phyloP scores from a whole-genome alignment of 2,797 vertebrate species.

The Pelobates cultripes region DNA sequence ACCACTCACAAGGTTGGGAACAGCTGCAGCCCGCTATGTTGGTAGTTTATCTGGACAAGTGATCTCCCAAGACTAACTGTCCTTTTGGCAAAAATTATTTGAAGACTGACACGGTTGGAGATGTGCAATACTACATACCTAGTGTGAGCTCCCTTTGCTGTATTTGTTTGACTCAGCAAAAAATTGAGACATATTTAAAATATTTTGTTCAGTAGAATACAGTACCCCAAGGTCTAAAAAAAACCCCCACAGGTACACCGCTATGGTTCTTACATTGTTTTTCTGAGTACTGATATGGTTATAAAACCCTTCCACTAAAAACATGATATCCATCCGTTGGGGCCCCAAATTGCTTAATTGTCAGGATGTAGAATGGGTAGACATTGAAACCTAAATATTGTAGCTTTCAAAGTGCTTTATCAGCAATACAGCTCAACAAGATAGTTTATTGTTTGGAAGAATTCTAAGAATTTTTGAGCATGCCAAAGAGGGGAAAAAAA shows the following conservation, averaged over 20 bases:
- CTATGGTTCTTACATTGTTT: slow-evolving; percentile 28
- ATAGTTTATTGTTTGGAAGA: slow-evolving; percentile 37
- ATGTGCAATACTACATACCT: neutral
- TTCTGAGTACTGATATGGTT: slow-evolving; percentile 34
- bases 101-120: no score
- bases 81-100: no score
- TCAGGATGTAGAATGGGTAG: slow-evolving; percentile 26
- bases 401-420: slow-evolving; percentile 35
- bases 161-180: neutral
- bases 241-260: slow-evolving; percentile 23
- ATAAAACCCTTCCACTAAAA: slow-evolving; percentile 16
- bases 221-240: neutral
- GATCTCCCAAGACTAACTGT: no score
- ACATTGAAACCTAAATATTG: slow-evolving; percentile 36
- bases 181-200: neutral
- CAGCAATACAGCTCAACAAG: slow-evolving; percentile 39
- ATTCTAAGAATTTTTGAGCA: slow-evolving; percentile 43
- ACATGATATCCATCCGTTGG: slow-evolving; percentile 19
- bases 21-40: no score
- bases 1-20: no score
- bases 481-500: slow-evolving; percentile 26
- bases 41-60: no score
- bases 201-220: neutral
- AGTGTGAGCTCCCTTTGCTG: neutral
- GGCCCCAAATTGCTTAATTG: slow-evolving; percentile 52